A percentile compares a stretch with the other conserved stretches of the same genome.
phyloP scores from a whole-genome alignment of 1,140 invertebrate species.

The Papilio helenus region DNA sequence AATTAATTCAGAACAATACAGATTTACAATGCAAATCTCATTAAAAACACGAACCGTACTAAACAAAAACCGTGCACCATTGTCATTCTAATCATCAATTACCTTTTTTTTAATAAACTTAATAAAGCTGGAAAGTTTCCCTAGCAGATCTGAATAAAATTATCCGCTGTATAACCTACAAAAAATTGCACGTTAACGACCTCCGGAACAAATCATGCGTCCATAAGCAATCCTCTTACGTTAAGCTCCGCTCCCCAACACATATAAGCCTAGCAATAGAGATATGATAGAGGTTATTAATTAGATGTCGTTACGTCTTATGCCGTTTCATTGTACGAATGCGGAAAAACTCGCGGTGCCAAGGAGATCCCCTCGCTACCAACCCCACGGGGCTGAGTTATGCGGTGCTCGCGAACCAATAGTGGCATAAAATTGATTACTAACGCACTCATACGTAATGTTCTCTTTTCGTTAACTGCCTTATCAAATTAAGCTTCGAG shows the following conservation, averaged over 20 bases:
- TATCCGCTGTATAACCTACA: constrained; percentile 49
- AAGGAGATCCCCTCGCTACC: constrained; percentile 29
- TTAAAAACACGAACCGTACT: not conserved
- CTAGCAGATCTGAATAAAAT: constrained; percentile 37
- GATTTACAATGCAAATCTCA: constrained; percentile 12
- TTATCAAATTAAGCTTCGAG: not conserved
- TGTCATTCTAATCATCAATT: constrained; percentile 22
- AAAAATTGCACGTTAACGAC: constrained; percentile 69
- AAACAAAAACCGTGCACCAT: not conserved
- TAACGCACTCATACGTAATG: constrained; percentile 35
- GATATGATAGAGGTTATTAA: constrained; percentile 82
- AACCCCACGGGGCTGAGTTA: constrained; percentile 34
- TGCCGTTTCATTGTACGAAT: constrained; percentile 77
- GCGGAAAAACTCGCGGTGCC: constrained; percentile 66
- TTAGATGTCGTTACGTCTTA: constrained; percentile 81
- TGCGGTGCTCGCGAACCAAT: constrained; percentile 35
- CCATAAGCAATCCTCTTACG: constrained; percentile 78
- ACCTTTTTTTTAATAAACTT: not conserved
- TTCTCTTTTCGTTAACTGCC: constrained; percentile 19
- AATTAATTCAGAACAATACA: not conserved
- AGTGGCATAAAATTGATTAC: constrained; percentile 39
- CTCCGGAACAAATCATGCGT: constrained; percentile 76
- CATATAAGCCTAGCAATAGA: constrained; percentile 77
- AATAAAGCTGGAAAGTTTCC: not conserved
- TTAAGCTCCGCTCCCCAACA: constrained; percentile 62